Evolutionary conservation across 2,888 invertebrate species (phyloP), one percentile per base, ranked within the genome.

Genomic region (Drosophila paracracens): DNA sequence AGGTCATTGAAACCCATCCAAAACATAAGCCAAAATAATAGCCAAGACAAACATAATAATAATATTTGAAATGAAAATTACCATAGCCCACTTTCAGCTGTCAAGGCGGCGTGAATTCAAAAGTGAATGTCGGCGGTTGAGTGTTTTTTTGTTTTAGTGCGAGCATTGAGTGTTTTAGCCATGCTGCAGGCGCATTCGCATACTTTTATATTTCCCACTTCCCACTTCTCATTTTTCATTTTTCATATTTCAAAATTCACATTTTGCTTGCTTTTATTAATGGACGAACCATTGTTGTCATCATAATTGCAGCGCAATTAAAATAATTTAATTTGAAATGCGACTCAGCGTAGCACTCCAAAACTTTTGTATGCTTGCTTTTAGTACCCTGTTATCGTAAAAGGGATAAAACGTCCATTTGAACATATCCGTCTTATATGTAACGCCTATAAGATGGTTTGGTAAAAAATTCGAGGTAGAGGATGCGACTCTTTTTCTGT

Each of bases 261-360:
- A 57, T 69, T 69, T 57, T 50, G 59, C 58, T 62, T 31, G 43
- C 52, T 61, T 63, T 79, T 64, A 71, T 71, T 64, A 68, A 63
- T 66, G 50, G 33, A 16, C 25, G 59, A 56, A 69, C 79, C 75
- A 79, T 82, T 75, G 79, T 75, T 71, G 59, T 76, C 70, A 68
- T 68, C 73, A 74, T 82, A 88, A 82, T 88, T 82, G 82, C 80
- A 78, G 64, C 72, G 85, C 90, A 86, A 86, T 89, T 89, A 88
- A 89, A 86, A 82, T 86, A 89, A 86, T 88, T 88, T 81, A 75
- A 81, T 76, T 61, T 70, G 66, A 70, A 70, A 65, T 82, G 65
- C 72, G 66, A 50, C 67, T 25, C 36, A 43, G 75, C 80, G 33
- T 35, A 60, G 43, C 48, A 36, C 52, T 70, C 31, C 64, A 59